Evolutionary conservation across 2,888 invertebrate species (phyloP).

Genomic region (Chrysolina oricalcia): DNA sequence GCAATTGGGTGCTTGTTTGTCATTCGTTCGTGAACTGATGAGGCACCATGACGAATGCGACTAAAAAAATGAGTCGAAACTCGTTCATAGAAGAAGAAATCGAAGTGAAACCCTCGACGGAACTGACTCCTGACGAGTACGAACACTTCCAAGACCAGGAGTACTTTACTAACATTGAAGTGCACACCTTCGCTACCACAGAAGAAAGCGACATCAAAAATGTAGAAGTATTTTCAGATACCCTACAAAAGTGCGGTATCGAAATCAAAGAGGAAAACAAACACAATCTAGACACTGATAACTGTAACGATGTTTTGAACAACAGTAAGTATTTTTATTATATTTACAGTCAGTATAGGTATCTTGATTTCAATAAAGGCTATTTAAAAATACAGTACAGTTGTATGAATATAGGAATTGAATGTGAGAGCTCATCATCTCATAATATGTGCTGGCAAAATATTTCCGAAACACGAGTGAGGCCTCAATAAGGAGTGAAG

Average conservation of each 20-base stretch:
- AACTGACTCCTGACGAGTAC: constrained; percentile 67
- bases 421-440: no score
- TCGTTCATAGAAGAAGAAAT: constrained; percentile 57
- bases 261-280: constrained; percentile 49
- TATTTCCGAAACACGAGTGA: no score
- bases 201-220: constrained; percentile 45
- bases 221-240: constrained; percentile 48
- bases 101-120: constrained; percentile 64
- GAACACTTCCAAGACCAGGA: constrained; percentile 51
- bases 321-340: constrained; percentile 54
- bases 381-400: no score
- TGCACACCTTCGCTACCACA: constrained; percentile 51
- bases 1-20: neutral
- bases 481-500: no score
- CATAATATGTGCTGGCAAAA: no score
- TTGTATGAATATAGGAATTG: no score
- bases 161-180: constrained; percentile 44
- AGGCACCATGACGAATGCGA: neutral
- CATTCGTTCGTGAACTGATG: neutral
- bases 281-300: constrained; percentile 48
- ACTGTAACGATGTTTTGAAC: constrained; percentile 48
- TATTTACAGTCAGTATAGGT: neutral
- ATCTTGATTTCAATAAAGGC: neutral
- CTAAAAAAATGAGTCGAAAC: constrained; percentile 9
- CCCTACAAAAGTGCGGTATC: constrained; percentile 52